Conservation (phyloP, 2,888 invertebrate genomes). For the Cataglyphis altisquamis region DNA sequence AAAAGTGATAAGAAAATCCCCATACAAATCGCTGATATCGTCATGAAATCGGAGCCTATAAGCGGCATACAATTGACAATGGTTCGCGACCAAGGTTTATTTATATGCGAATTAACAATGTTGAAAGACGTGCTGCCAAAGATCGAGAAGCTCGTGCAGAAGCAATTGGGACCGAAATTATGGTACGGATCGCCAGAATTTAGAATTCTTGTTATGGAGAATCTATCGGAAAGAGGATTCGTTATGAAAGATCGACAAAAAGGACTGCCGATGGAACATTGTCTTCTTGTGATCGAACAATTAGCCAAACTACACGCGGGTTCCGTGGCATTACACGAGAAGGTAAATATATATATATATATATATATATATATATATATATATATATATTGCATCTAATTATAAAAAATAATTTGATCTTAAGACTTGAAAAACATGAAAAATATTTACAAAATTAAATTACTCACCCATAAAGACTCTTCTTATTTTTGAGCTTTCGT, state of each 20-base stretch:
- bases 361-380: not conserved
- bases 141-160: not conserved
- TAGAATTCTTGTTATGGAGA: not conserved
- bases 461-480: not conserved
- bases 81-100: not conserved
- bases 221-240: not conserved
- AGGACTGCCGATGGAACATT: not conserved
- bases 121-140: not conserved
- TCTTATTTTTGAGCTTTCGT: not conserved
- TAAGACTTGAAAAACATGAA: not conserved
- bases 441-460: not conserved
- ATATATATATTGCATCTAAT: not conserved
- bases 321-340: not conserved
- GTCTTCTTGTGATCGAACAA: not conserved
- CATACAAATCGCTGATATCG: not conserved
- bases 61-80: not conserved
- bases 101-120: not conserved
- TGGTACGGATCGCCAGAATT: not conserved
- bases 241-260: not conserved
- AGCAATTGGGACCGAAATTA: not conserved
- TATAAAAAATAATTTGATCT: not conserved
- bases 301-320: not conserved
- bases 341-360: not conserved
- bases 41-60: not conserved
- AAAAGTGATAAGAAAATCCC: not conserved